Evolutionary conservation across 1,140 invertebrate species (phyloP).

Genomic region (Sitodiplosis mosellana): DNA sequence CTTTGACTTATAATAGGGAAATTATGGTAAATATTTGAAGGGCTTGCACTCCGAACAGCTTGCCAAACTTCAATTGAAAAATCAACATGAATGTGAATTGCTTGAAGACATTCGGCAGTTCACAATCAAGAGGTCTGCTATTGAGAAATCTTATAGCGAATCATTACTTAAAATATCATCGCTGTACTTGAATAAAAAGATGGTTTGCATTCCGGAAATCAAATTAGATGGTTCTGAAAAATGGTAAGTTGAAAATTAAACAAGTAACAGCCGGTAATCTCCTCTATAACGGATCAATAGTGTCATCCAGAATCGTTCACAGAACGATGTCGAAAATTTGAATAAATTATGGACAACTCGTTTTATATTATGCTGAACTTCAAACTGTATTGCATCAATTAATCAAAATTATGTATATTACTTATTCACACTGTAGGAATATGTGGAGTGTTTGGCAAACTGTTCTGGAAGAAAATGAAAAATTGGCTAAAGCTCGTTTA

Average conservation of each 20-base stretch:
- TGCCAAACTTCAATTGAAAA: constrained; percentile 78
- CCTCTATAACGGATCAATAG: too few relatives aligned
- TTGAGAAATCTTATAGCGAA: constrained; percentile 92
- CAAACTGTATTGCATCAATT: not conserved
- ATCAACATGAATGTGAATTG: constrained; percentile 89
- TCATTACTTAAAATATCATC: constrained; percentile 77
- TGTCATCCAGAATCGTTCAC: too few relatives aligned
- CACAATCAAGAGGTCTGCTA: constrained; percentile 73
- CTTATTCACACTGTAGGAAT: constrained; percentile 42
- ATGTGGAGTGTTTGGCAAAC: constrained; percentile 93
- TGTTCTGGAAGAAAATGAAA: constrained; percentile 88
- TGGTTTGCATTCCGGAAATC: constrained; percentile 74
- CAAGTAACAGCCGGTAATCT: too few relatives aligned
- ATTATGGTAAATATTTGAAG: constrained; percentile 75
- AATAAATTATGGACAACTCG: too few relatives aligned
- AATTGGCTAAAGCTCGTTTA: constrained; percentile 70
- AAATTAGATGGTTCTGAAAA: constrained; percentile 73
- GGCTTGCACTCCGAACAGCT: constrained; percentile 84
- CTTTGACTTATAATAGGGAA: too few relatives aligned
- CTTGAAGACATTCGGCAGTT: constrained; percentile 87
- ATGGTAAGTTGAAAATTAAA: too few relatives aligned
- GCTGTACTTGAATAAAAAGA: constrained; percentile 79
- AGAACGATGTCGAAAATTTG: too few relatives aligned
- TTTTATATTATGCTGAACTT: too few relatives aligned
- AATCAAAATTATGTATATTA: not conserved